Evolutionary conservation across 2,113 vertebrate species (phyloP).

Genomic region (Laticauda laticaudata): DNA sequence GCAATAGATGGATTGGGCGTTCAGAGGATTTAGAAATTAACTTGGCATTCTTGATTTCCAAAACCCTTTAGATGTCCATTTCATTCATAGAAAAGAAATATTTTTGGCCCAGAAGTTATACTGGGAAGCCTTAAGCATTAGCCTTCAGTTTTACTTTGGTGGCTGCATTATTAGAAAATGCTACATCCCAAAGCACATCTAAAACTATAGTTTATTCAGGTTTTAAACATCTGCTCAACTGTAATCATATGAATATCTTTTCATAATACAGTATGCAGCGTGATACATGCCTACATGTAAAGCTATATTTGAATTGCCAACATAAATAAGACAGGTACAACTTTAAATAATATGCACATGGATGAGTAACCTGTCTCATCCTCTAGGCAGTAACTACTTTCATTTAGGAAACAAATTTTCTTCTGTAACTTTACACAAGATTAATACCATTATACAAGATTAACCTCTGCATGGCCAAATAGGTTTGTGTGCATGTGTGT

Average conservation of each 20-base stretch:
- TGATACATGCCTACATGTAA: background rate
- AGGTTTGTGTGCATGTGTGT: background rate
- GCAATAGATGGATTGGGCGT: background rate
- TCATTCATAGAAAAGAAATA: background rate
- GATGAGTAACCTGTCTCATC: background rate
- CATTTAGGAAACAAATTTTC: background rate
- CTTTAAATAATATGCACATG: background rate
- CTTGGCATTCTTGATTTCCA: background rate
- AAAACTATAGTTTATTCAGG: slow-evolving; percentile 1
- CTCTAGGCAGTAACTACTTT: background rate
- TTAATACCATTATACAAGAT: background rate
- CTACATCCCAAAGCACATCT: slow-evolving; percentile 9
- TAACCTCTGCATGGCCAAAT: background rate
- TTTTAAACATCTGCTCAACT: slow-evolving; percentile 9
- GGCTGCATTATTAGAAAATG: slow-evolving; percentile 4
- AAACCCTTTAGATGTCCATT: background rate
- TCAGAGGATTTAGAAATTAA: background rate
- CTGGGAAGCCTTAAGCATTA: background rate
- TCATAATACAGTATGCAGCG: background rate
- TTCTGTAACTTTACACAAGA: background rate
- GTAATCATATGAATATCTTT: background rate
- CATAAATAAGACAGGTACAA: background rate
- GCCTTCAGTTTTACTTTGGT: background rate
- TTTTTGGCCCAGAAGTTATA: background rate
- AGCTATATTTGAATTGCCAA: slow-evolving; percentile 15